A percentile compares a stretch with the other conserved stretches of the same genome.
Evolutionary conservation across 2,797 vertebrate genomes (phyloP).

Genomic region (Danio albolineatus): DNA sequence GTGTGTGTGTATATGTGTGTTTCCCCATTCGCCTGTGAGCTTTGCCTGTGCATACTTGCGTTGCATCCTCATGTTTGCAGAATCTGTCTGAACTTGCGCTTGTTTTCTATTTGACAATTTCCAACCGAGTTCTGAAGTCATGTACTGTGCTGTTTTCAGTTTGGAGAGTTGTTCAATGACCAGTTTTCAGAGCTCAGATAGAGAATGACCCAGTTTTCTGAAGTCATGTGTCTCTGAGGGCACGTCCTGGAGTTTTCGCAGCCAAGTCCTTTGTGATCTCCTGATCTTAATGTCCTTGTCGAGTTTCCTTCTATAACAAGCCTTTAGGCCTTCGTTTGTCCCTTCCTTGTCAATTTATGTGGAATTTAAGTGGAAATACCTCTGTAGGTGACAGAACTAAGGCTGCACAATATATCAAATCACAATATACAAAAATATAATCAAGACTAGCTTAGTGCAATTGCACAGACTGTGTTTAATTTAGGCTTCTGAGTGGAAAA

Average conservation of each 20-base stretch:
- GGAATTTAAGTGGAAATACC: not conserved
- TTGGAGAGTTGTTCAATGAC: not conserved
- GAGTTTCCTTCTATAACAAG: constrained; percentile 62
- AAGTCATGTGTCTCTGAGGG: constrained; percentile 9
- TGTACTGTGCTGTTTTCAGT: not conserved
- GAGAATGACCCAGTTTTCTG: constrained; percentile 28
- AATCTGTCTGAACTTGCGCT: not conserved
- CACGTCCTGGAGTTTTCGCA: constrained; percentile 43
- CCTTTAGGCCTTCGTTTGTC: constrained; percentile 38
- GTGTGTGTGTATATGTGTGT: too few species aligned
- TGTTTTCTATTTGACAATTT: constrained; percentile 3
- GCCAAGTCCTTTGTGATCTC: constrained; percentile 58
- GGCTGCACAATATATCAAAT: not conserved
- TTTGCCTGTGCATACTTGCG: not conserved
- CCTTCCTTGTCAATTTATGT: not conserved
- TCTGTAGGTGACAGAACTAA: not conserved
- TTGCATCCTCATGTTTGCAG: not conserved
- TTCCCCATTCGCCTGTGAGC: not conserved
- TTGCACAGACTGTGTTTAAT: too few species aligned
- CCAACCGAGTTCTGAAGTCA: not conserved
- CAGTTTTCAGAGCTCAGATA: not conserved
- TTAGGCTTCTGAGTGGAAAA: too few species aligned
- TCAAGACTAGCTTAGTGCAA: not conserved
- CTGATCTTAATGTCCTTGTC: constrained; percentile 61
- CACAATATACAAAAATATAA: too few species aligned